These are phyloP conservation scores for Luehdorfia chinensis DNA, from an alignment of 1,140 invertebrate species.

Conservation along the genomic window DNA sequence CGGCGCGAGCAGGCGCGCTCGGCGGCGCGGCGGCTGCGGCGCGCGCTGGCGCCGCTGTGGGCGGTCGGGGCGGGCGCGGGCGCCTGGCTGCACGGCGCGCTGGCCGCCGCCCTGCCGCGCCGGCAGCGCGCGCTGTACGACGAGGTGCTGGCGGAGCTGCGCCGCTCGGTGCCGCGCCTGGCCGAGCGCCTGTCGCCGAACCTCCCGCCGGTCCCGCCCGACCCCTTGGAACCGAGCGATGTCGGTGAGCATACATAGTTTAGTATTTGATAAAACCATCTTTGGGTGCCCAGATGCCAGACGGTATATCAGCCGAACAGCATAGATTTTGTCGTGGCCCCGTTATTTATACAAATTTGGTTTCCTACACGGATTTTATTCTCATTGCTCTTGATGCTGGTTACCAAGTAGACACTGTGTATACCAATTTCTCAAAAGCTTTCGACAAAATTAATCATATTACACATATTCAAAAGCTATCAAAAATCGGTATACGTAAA, in stretches of 20 bases:
- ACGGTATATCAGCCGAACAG: no score
- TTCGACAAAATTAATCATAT: no score
- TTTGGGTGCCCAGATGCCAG: no score
- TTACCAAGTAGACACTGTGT: no score
- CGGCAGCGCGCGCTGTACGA: constrained; percentile 24
- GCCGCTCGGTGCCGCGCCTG: constrained; percentile 33
- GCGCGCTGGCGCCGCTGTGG: constrained; percentile 22
- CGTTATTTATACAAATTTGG: no score
- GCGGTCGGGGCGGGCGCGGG: constrained; percentile 21
- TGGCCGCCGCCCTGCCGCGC: constrained; percentile 26
- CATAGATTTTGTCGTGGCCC: no score
- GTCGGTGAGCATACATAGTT: constrained; percentile 7
- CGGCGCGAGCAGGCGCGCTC: constrained; percentile 14
- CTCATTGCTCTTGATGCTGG: no score
- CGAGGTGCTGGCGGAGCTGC: constrained; percentile 27
- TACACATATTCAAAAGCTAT: no score
- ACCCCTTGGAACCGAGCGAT: constrained; percentile 21
- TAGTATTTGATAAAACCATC: no score
- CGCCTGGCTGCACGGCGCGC: constrained; percentile 31
- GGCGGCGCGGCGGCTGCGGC: constrained; percentile 20
- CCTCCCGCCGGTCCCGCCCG: constrained; percentile 13
- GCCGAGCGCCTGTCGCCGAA: constrained; percentile 31
- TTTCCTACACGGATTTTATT: no score
- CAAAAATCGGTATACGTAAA: no score
- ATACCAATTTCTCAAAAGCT: no score